Evolutionary conservation across 2,888 invertebrate species (phyloP), one percentile per base, ranked within the genome.

Genomic region (Amphipoea oculea): DNA sequence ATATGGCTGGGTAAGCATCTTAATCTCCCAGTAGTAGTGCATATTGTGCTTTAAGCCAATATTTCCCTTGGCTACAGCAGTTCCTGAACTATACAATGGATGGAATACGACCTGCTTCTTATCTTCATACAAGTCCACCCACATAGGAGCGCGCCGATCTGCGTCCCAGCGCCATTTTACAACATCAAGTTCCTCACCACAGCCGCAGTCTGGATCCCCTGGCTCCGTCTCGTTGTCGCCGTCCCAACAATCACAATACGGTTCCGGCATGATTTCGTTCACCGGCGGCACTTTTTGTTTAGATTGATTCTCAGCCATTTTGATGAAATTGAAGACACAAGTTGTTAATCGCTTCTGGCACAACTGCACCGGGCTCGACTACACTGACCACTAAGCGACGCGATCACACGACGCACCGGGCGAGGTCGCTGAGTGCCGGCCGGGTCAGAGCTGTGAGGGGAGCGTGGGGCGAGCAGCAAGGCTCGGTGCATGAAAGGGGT

Each of bases 1-100:
- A 93, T 98, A 98, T 0, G 98, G 97, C 57, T 97, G 97, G 0
- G 98, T 98, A 0, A 98, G 96, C 97, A 99, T 98, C 94, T 99
- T 98, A 73, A 99, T 97, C 93, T 99, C 99, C 99, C 99, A 99
- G 92, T 98, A 99, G 93, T 99, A 98, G 90, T 99, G 98, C 90
- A 97, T 97, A 88, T 98, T 98, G 71, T 96, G 97, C 29, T 96
- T 92, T 86, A 99, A 96, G 0, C 97, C 96, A 12, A 96, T 96
- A 78, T 97, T 97, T 0, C 99, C 99, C 17, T 98, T 96, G 0
- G 98, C 98, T 0, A 98, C 98, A 0, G 98, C 98, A 0, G 99
- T 99, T 3, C 99, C 99, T 40, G 98, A 97, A 91, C 99, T 99
- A 94, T 98, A 98, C 78, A 97, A 97, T 0, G 98, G 98, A 94